Conservation (phyloP, 2,888 invertebrate species). For the Machimus atricapillus region DNA sequence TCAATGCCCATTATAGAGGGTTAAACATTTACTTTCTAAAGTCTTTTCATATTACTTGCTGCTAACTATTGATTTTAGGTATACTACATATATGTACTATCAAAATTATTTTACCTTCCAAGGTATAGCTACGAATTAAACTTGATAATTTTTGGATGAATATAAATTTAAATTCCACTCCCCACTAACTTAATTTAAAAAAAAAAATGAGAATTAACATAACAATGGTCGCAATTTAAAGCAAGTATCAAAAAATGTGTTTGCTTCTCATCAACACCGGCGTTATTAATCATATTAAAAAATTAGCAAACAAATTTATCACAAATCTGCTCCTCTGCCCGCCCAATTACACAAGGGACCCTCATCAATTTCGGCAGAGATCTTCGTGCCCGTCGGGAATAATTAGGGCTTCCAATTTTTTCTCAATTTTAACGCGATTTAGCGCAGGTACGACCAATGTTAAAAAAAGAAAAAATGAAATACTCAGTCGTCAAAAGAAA, state of each 20-base stretch:
- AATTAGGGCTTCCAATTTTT: conserved; percentile 5
- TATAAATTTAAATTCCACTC: neutral
- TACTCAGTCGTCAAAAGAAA: neutral
- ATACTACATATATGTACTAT: no score
- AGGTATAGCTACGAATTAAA: no score
- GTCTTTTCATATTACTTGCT: no score
- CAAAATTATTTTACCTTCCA: no score
- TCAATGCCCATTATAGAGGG: no score
- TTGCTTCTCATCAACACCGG: neutral
- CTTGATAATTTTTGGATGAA: no score
- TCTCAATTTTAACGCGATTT: conserved; percentile 19
- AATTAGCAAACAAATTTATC: neutral
- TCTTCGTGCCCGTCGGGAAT: neutral
- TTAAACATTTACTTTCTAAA: no score
- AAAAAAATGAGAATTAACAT: neutral
- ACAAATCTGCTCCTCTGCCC: neutral
- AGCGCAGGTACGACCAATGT: neutral
- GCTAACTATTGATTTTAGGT: no score
- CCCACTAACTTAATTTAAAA: neutral
- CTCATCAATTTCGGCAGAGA: neutral
- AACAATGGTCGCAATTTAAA: neutral
- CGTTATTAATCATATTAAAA: neutral
- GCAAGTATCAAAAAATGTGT: neutral
- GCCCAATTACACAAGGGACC: neutral
- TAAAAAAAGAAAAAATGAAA: neutral